Conservation (phyloP, 2,113 vertebrate species). For the Burhinus bistriatus region DNA sequence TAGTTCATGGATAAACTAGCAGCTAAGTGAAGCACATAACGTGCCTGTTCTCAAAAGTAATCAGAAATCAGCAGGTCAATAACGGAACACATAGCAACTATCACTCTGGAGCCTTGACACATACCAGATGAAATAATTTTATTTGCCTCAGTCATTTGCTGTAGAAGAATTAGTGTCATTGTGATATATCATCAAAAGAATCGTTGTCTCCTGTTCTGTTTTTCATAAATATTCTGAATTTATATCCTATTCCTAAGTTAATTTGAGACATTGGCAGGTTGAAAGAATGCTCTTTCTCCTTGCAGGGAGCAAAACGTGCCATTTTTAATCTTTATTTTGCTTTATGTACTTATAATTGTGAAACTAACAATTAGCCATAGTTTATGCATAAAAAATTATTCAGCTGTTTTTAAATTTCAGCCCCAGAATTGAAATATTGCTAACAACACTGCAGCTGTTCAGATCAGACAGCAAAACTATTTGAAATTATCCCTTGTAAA, state of each 20-base stretch:
- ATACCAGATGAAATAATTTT: slow-evolving; percentile 10
- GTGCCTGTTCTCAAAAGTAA: slow-evolving; percentile 33
- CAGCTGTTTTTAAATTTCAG: not conserved
- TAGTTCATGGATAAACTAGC: not conserved
- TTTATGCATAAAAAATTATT: not conserved
- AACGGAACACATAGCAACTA: slow-evolving; percentile 31
- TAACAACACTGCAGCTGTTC: not conserved
- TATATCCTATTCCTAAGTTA: not conserved
- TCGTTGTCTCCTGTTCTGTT: not conserved
- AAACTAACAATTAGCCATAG: not conserved
- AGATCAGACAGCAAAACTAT: not conserved
- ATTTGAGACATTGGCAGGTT: not conserved
- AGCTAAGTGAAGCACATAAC: not conserved
- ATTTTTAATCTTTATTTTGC: not conserved
- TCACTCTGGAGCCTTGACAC: slow-evolving; percentile 25
- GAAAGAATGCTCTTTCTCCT: not conserved
- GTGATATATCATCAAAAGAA: slow-evolving; percentile 28
- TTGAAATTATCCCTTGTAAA: not conserved
- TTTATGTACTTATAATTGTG: not conserved
- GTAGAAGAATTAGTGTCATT: slow-evolving; percentile 18
- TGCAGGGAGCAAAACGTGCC: not conserved
- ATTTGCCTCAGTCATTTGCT: slow-evolving; percentile 23
- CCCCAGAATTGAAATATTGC: not conserved
- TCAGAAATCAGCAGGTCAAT: slow-evolving; percentile 57
- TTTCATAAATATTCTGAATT: slow-evolving; percentile 28